Evolutionary conservation across 1,140 invertebrate species (phyloP), one percentile per base, ranked within the genome.

Genomic region (Magallana ariakensis): DNA sequence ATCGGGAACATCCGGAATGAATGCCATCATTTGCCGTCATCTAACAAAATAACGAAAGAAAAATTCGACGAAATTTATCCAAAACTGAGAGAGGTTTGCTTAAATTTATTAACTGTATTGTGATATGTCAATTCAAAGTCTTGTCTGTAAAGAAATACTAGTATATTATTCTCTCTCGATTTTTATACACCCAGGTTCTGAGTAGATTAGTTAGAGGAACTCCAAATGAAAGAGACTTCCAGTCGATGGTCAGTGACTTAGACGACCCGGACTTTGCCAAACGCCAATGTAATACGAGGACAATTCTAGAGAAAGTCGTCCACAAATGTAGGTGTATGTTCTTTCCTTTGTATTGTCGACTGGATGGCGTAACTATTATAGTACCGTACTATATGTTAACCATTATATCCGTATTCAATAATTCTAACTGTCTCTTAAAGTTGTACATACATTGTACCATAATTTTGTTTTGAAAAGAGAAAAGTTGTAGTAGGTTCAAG

Each of bases 1-100:
- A 75, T 75, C 22, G 66, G 66, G 10, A 26, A 75, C 66, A 75
- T 75, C 2, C 22, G 66, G 33, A 75, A 75, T 75, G 66, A 75
- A 6, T 75, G 66, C 33, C 66, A 75, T 75, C 66, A 75, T 26
- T 22, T 75, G 66, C 66, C 66, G 33, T 75, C 66, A 5, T 75
- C 66, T 26, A 75, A 33, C 6, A 75, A 26, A 75, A 75, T 75
- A 75, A 46, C 66, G 22, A 33, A 13, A 26, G 26, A 75, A 33
- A 75, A 33, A 26, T 75, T 75, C 22, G 26, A 75, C 33, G 66
- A 11, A 26, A 33, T 75, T 10, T 75, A 75, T 75, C 66, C 66
- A 9, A 75, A 22, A 75, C 66, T 75, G 10, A 75, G 26, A 10
- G 66, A 75, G 26, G 66, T 75, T 33, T 26, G 66, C 22, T 46